These are phyloP conservation scores for Cheirogaleus major DNA, from an alignment of 2,797 vertebrate genomes.

Conservation along the genomic window DNA sequence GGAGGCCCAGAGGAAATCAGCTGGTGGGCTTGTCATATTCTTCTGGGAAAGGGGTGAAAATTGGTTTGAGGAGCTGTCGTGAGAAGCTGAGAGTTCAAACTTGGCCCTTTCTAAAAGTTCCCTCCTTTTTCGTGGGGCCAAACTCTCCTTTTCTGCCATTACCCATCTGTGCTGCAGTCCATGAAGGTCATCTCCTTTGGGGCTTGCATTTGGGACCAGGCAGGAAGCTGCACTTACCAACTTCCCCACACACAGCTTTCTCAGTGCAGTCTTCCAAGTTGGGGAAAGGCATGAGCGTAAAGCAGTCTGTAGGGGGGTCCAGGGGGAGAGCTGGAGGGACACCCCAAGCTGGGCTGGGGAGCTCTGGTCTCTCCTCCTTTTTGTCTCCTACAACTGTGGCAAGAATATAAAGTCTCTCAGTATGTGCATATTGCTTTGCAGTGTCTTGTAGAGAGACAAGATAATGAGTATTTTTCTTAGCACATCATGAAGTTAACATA, in stretches of 20 bases:
- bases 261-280: neutral
- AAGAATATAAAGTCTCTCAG: neutral
- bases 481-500: constrained; percentile 60
- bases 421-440: neutral
- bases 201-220: neutral
- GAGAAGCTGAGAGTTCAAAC: neutral
- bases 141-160: neutral
- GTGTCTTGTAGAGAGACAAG: constrained; percentile 63
- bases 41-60: neutral
- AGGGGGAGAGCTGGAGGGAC: neutral
- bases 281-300: neutral
- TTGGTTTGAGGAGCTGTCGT: neutral
- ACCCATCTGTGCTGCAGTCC: neutral
- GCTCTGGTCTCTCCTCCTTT: neutral
- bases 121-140: neutral
- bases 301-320: neutral
- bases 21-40: no score
- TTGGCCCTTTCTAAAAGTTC: neutral
- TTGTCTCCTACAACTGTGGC: neutral
- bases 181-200: neutral
- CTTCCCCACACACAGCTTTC: neutral
- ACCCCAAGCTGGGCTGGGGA: neutral
- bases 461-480: constrained; percentile 74
- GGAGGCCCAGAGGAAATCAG: neutral
- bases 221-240: neutral